Percentiles rank a stretch among this genome's conserved stretches.
These are phyloP conservation scores for Numenius phaeopus DNA, from an alignment of 2,797 vertebrate genomes.

Conservation along the genomic window DNA sequence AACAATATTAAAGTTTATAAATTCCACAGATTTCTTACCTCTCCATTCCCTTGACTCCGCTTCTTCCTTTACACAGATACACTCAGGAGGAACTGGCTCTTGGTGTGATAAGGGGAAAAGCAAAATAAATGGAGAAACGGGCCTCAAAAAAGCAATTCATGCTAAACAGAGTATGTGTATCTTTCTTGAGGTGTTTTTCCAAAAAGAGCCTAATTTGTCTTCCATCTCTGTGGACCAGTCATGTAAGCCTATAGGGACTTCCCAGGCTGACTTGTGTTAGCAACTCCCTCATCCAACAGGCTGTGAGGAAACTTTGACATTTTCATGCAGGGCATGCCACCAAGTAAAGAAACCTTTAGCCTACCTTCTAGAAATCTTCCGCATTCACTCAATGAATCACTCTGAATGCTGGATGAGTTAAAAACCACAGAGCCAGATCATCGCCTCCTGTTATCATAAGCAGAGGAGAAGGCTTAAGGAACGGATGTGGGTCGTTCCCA, in stretches of 20 bases:
- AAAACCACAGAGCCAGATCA: not conserved
- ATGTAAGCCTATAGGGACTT: not conserved
- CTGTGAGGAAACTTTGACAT: not conserved
- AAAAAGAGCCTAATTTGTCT: not conserved
- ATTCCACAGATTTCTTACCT: not conserved
- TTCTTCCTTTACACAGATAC: not conserved
- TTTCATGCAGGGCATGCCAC: not conserved
- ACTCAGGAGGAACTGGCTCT: not conserved
- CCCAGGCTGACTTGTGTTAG: not conserved
- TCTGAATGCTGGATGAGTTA: not conserved
- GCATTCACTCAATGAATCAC: not conserved
- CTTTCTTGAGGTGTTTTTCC: not conserved
- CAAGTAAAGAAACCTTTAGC: not conserved
- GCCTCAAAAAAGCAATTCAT: not conserved
- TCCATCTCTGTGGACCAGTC: not conserved
- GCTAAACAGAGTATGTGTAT: not conserved
- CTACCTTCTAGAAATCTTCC: conserved; percentile 2
- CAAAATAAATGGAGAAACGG: not conserved
- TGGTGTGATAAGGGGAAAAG: not conserved
- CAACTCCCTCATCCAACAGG: not conserved
- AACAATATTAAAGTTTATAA: not conserved
- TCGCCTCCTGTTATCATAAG: not conserved
- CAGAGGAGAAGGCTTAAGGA: conserved; percentile 14
- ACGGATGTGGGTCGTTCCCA: not conserved
- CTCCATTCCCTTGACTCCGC: not conserved